Conservation (phyloP, 1,140 invertebrate species). For the Nasonia giraulti region DNA sequence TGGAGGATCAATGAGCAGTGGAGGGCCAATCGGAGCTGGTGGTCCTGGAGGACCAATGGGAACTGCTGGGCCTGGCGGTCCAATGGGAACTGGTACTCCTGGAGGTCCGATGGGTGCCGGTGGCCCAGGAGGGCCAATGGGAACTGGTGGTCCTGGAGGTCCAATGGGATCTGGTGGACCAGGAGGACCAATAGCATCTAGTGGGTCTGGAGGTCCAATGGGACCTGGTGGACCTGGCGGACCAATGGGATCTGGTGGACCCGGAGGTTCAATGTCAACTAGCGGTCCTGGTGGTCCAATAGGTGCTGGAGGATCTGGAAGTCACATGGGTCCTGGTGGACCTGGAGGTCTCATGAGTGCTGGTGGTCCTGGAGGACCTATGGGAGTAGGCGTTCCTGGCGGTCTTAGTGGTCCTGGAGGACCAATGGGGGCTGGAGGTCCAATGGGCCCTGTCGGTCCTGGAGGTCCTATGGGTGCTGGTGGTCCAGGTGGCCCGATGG, state of each 20-base stretch:
- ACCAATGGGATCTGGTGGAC: conserved; percentile 50
- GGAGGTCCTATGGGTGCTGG: conserved; percentile 17
- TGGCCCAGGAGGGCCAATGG: conserved; percentile 7
- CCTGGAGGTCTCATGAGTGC: background rate
- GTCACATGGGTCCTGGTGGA: conserved; percentile 24
- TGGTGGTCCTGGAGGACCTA: background rate
- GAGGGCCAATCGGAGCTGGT: conserved; percentile 50
- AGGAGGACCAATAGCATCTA: background rate
- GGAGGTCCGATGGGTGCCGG: background rate
- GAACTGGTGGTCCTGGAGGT: conserved; percentile 38
- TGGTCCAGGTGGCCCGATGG: conserved; percentile 49
- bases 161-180: background rate
- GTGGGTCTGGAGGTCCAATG: conserved; percentile 25
- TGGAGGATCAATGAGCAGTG: conserved; percentile 54
- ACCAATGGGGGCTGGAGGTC: conserved; percentile 15
- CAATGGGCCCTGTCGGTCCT: background rate
- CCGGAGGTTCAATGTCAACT: conserved; percentile 54
- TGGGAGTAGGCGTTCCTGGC: conserved; percentile 12
- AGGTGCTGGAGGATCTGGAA: conserved; percentile 55
- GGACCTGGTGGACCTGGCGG: background rate
- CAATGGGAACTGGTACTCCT: conserved; percentile 53
- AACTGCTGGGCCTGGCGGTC: background rate
- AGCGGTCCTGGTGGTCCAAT: conserved; percentile 45
- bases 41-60: conserved; percentile 47
- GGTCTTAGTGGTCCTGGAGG: conserved; percentile 10